A percentile compares a stretch with the other conserved stretches of the same genome.
phyloP scores from a whole-genome alignment of 2,113 vertebrate genomes.

The Echinops telfairi region DNA sequence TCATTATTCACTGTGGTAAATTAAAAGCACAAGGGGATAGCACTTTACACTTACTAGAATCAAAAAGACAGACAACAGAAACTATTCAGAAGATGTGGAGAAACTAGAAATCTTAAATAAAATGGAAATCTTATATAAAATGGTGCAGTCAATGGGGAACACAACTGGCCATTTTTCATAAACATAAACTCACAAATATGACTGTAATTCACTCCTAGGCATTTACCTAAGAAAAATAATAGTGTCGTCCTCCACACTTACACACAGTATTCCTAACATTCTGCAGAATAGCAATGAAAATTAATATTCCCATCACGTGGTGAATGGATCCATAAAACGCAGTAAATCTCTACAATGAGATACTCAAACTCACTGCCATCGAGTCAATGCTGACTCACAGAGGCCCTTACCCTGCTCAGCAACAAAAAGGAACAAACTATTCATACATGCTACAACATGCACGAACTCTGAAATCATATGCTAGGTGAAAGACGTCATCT shows the following conservation, averaged over 20 bases:
- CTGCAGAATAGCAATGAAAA: neutral
- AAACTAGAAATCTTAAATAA: neutral
- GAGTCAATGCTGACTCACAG: no score
- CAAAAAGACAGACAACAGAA: neutral
- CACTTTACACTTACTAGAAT: neutral
- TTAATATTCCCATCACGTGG: neutral
- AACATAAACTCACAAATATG: neutral
- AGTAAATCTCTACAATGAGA: no score
- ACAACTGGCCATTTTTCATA: slow-evolving; percentile 3
- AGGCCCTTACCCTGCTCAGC: neutral
- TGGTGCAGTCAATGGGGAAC: neutral
- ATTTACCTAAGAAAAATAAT: slow-evolving; percentile 26
- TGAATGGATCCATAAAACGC: neutral
- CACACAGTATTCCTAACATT: neutral
- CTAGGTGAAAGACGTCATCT: neutral
- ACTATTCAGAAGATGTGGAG: neutral
- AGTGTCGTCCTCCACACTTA: neutral
- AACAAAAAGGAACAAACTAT: slow-evolving; percentile 33
- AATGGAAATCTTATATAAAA: neutral
- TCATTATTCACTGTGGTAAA: slow-evolving; percentile 15
- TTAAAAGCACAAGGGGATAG: neutral
- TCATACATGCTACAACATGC: neutral
- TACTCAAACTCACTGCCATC: no score
- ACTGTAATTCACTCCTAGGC: neutral
- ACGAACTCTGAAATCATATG: neutral